Conservation (phyloP, 2,113 vertebrate genomes). For the Rhipidura dahli region DNA sequence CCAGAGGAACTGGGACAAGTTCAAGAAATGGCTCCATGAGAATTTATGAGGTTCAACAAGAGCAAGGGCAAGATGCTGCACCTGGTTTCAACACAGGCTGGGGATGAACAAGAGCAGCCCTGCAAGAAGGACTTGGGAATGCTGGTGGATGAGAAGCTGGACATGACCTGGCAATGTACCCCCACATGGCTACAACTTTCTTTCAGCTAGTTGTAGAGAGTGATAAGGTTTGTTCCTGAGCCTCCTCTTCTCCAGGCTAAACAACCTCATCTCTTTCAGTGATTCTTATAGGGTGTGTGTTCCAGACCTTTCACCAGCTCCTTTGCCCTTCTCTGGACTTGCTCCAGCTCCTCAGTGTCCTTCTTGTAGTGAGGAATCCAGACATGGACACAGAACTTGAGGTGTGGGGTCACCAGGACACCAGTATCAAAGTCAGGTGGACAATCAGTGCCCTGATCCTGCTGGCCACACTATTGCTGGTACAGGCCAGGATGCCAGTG, state of each 20-base stretch:
- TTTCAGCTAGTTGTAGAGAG: too few relatives aligned
- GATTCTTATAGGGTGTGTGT: fast-evolving
- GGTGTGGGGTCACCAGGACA: neutral
- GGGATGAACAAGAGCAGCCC: neutral
- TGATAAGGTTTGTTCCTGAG: neutral
- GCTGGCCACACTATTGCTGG: neutral
- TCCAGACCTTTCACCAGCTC: neutral
- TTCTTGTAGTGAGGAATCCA: neutral
- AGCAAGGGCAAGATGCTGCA: neutral
- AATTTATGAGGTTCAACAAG: neutral
- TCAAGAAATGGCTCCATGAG: neutral
- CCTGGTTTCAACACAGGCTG: neutral
- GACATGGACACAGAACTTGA: neutral
- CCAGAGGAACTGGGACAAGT: neutral
- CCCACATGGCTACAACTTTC: neutral
- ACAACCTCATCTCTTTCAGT: neutral
- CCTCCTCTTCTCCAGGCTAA: neutral
- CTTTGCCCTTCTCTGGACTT: neutral
- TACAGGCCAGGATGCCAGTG: neutral
- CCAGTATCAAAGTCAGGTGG: too few relatives aligned
- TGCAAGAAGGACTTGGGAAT: neutral
- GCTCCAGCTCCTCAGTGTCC: neutral
- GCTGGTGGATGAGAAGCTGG: neutral
- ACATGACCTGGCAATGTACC: too few relatives aligned
- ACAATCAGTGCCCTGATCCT: neutral